Base-by-base conservation (phyloP, 2,113 vertebrate species). In the Microcebus tavaratra region DNA sequence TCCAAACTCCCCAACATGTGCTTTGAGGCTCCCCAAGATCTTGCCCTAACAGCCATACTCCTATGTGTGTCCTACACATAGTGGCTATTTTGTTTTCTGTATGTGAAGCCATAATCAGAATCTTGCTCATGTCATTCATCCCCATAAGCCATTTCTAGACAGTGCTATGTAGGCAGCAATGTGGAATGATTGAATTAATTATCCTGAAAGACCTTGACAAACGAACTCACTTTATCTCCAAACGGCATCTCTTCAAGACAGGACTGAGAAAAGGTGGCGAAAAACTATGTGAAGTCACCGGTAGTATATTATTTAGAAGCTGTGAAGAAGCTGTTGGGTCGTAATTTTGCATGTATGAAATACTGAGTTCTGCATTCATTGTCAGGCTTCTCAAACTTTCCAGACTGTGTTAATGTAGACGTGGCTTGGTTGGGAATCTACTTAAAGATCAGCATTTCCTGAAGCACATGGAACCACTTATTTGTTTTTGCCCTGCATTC, bases 121-220 rank as follows among this genome's bases (percentile, higher is more conserved):
- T 55, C 63, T 70, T 57, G 21, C 25, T 63, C 73, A 12, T 70
- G 48, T 36, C 90, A 2, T 81, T 67, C 61, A 34, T 82, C 61
- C 55, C 73, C 42, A 45, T 14, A 34, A 63, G 50, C 7, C 1
- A 25, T 83, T 73, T 93, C 73, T 63, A 70, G 70, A 67, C 75
- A 50, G 13, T 78, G 61, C 61, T 82, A 0, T 34, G 39, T 68
- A 36, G 87, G 34, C 87, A 92, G 53, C 36, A 39, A 27, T 29
- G n/a, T 65, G 27, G 80, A 84, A 17, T 68, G 36, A 15, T 73
- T 85, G 36, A 93, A 85, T 91, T 83, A 48, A 88, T 94, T 84
- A 55, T 42, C 63, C 84, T 59, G 23, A 84, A 76, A 92, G 57
- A 84, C 59, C 65, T 85, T 39, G 88, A 65, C 73, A 59, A 75